These are phyloP conservation scores for Galbula dea DNA, from an alignment of 2,113 vertebrate genomes.

Conservation along the genomic window DNA sequence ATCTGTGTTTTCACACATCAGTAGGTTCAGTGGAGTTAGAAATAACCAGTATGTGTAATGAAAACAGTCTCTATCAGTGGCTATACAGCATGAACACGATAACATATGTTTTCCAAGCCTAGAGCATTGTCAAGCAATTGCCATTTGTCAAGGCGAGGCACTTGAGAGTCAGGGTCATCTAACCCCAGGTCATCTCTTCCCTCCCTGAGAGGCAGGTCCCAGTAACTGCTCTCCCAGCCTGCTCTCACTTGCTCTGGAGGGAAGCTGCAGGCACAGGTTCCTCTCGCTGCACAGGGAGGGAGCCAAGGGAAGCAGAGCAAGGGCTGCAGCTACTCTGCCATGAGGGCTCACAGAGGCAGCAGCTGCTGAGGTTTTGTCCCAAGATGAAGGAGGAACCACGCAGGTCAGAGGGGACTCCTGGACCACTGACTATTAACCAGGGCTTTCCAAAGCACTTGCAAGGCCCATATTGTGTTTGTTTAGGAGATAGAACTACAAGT, in stretches of 20 bases:
- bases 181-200: neutral
- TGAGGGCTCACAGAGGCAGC: neutral
- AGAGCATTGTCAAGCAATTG: slow-evolving; percentile 35
- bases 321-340: neutral
- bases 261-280: neutral
- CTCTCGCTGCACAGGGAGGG: fast-evolving
- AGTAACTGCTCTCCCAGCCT: neutral
- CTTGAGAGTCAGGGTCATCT: neutral
- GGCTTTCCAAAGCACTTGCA: slow-evolving; percentile 36
- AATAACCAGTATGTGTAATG: neutral
- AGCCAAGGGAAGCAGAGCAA: neutral
- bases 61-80: slow-evolving; percentile 51
- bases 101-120: slow-evolving; percentile 30
- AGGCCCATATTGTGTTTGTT: slow-evolving; percentile 40
- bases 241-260: neutral
- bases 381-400: neutral
- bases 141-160: slow-evolving; percentile 16
- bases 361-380: slow-evolving; percentile 37
- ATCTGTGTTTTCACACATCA: slow-evolving; percentile 33
- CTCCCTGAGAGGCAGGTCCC: neutral
- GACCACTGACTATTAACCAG: slow-evolving; percentile 33
- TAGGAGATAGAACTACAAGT: slow-evolving; percentile 38
- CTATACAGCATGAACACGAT: neutral
- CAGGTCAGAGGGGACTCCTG: slow-evolving; percentile 41
- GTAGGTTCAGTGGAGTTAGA: neutral